Evolutionary conservation across 2,888 invertebrate genomes (phyloP).

Genomic region (Apeira syringaria): DNA sequence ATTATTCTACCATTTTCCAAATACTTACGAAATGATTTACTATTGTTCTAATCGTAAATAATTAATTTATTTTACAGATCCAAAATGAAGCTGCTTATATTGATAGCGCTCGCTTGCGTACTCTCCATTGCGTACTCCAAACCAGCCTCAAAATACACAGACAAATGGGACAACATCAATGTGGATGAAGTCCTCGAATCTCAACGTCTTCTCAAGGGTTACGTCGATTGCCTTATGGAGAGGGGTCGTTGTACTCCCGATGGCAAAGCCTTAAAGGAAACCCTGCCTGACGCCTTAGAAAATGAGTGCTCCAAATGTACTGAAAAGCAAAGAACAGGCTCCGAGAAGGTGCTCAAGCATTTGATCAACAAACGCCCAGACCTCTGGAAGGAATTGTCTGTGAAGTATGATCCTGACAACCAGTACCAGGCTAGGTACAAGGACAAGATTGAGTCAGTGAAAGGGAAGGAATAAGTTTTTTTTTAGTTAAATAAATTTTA

Average conservation of each 20-base stretch:
- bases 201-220: constrained; percentile 86
- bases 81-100: constrained; percentile 68
- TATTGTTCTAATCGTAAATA: too few species aligned
- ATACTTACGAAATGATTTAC: too few species aligned
- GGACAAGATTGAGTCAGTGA: constrained; percentile 61
- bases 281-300: constrained; percentile 88
- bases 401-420: constrained; percentile 88
- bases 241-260: constrained; percentile 87
- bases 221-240: constrained; percentile 87
- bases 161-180: constrained; percentile 88
- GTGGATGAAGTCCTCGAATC: constrained; percentile 87
- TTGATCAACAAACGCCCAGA: constrained; percentile 87
- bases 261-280: constrained; percentile 82
- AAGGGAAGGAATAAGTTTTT: constrained; percentile 28
- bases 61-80: constrained; percentile 43
- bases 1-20: too few species aligned
- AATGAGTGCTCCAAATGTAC: constrained; percentile 89
- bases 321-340: constrained; percentile 74
- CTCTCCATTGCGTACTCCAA: constrained; percentile 59
- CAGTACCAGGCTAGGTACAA: constrained; percentile 87
- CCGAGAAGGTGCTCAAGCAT: constrained; percentile 87
- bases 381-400: constrained; percentile 86
- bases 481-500: too few species aligned
- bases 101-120: constrained; percentile 58
- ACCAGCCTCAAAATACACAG: constrained; percentile 82